Evolutionary conservation across 23 tunicate species (phyloP).

Genomic region (Halocynthia aurantium): DNA sequence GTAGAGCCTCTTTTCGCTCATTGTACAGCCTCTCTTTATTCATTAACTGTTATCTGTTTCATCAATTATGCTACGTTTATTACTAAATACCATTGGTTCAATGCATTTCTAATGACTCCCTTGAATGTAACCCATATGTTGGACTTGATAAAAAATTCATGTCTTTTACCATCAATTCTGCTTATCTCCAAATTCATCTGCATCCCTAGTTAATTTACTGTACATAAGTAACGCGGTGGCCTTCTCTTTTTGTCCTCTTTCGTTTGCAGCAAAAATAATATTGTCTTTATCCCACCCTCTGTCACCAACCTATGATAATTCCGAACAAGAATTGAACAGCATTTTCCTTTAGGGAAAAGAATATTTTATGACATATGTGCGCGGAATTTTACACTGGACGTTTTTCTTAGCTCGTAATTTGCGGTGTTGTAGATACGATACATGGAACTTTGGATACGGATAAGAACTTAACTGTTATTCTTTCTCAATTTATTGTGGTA

Average conservation of each 20-base stretch:
- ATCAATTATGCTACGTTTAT: constrained; percentile 29
- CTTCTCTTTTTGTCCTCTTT: constrained; percentile 4
- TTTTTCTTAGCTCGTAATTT: no score
- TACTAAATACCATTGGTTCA: constrained; percentile 11
- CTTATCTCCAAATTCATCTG: constrained; percentile 21
- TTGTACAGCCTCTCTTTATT: background rate
- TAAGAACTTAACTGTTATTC: no score
- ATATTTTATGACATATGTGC: no score
- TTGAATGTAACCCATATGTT: constrained; percentile 32
- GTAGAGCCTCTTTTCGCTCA: background rate
- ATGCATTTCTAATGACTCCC: constrained; percentile 22
- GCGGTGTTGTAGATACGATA: no score
- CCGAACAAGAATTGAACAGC: no score
- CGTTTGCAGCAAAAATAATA: background rate
- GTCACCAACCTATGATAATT: background rate
- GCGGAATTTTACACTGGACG: no score
- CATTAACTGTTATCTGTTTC: constrained; percentile 22
- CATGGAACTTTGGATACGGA: no score
- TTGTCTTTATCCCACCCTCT: background rate
- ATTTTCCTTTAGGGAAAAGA: no score
- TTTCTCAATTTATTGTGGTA: no score
- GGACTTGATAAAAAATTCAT: constrained; percentile 31
- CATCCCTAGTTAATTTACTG: constrained; percentile 28
- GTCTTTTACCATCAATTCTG: constrained; percentile 1
- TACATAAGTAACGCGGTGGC: background rate